phyloP scores from a whole-genome alignment of 2,113 vertebrate genomes.

The Prunella fulvescens region DNA sequence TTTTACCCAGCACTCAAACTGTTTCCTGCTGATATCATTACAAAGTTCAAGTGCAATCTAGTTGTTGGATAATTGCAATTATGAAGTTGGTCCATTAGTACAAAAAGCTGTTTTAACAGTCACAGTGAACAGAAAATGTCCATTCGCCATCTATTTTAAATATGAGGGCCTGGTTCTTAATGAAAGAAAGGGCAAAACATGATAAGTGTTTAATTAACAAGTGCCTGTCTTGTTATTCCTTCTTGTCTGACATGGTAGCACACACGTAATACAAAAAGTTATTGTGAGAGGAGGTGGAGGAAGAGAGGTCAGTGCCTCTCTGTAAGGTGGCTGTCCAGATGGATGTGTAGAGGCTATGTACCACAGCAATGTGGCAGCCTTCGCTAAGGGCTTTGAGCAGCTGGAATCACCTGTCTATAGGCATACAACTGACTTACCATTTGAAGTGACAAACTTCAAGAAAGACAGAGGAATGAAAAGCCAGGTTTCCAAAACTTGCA shows the following conservation, averaged over 20 bases:
- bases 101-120: not conserved
- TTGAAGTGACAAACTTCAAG: not conserved
- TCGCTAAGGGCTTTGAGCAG: fast-evolving
- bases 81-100: not conserved
- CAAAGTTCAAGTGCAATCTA: not conserved
- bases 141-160: not conserved
- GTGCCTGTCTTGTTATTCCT: not conserved
- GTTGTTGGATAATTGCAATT: not conserved
- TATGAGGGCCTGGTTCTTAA: not conserved
- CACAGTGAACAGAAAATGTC: not conserved
- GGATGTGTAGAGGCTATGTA: not conserved
- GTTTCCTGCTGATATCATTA: not conserved
- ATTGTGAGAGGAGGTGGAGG: not conserved
- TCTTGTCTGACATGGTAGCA: not conserved
- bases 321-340: not conserved
- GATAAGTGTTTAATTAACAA: not conserved
- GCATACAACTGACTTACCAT: not conserved
- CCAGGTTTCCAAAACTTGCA: not conserved
- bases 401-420: not conserved
- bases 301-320: not conserved
- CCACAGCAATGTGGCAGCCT: fast-evolving
- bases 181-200: not conserved
- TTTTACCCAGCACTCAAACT: not conserved
- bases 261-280: not conserved
- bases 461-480: not conserved